A percentile compares a stretch with the other conserved stretches of the same genome.
Evolutionary conservation across 2,113 vertebrate genomes (phyloP).

Genomic region (Ciconia maguari): DNA sequence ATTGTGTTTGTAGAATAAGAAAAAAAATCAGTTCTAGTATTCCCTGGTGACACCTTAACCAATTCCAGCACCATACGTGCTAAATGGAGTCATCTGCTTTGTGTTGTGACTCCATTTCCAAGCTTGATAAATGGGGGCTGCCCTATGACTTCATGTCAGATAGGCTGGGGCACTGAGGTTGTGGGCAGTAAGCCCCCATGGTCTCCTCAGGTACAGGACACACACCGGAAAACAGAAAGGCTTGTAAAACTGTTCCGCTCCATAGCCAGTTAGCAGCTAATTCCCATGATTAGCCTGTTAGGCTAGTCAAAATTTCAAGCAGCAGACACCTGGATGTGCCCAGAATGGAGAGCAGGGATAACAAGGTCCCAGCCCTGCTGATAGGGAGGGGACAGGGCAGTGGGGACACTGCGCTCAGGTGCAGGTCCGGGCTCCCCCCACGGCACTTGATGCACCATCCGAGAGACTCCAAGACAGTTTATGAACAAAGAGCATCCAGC

Average conservation of each 20-base stretch:
- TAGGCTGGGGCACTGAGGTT: background rate
- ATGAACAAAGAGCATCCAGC: background rate
- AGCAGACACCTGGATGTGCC: too few species aligned
- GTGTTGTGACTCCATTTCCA: background rate
- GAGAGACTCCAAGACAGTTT: background rate
- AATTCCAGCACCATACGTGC: background rate
- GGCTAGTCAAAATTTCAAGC: background rate
- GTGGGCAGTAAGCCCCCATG: background rate
- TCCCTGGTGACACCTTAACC: background rate
- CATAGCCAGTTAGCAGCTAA: background rate
- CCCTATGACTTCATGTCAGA: accelerated
- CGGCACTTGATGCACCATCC: accelerated
- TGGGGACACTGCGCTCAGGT: accelerated
- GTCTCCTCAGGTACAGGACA: background rate
- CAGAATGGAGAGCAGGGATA: background rate
- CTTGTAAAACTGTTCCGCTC: background rate
- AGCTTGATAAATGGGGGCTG: background rate
- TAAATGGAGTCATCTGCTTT: background rate
- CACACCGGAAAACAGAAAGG: background rate
- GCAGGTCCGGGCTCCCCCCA: background rate
- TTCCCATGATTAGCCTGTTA: background rate
- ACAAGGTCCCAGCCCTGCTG: background rate
- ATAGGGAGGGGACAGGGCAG: background rate
- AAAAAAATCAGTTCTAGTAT: background rate
- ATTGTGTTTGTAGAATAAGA: background rate